Base-by-base conservation (phyloP, 2,888 invertebrate species). In the Aspidiotus destructor region DNA sequence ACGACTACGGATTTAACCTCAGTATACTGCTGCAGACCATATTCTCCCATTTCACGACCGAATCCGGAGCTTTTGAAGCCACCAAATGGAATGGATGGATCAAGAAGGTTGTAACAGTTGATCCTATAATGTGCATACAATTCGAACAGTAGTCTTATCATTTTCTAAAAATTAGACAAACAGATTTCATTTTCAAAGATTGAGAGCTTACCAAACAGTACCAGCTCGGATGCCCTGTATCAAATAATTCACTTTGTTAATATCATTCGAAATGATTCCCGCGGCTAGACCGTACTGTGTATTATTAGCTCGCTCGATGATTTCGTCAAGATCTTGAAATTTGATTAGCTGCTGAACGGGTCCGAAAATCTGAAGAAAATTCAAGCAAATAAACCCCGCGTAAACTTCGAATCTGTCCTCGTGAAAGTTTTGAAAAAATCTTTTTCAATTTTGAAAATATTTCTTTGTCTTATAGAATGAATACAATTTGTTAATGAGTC, bases 41-140 rank as follows among this genome's bases (percentile, higher is more conserved):
- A 95, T 75, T 93, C 90, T 60, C 97, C 92, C 76, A 93, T 86
- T 80, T 99, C 99, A 69, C 99, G 85, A 1, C 99, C 98, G 75
- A 92, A 84, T 3, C 97, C 99, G 0, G 96, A 96, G 84, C 92
- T 88, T 80, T 97, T 97, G 81, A 84, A 98, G 0, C 98, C 98
- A 62, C 98, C 98, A 80, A 99, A 99, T 0, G 98, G 97, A 28
- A 88, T 84, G 76, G 92, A 92, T 44, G 88, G 82, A 15, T 84
- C 82, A 74, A 92, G 83, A 1, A 85, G 85, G 78, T 98, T 94
- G 81, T 95, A 98, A 73, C 93, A 91, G 78, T 99, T 99, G 55
- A 98, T 89, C 86, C 85, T 85, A 75, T 57, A 42, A 16, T 41
- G 13, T 41, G 57, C 57, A 48, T 2, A 15, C 42, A 62, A 52